These are phyloP conservation scores for Metopia argyrocephala DNA, from an alignment of 2,888 invertebrate species.

Conservation along the genomic window DNA sequence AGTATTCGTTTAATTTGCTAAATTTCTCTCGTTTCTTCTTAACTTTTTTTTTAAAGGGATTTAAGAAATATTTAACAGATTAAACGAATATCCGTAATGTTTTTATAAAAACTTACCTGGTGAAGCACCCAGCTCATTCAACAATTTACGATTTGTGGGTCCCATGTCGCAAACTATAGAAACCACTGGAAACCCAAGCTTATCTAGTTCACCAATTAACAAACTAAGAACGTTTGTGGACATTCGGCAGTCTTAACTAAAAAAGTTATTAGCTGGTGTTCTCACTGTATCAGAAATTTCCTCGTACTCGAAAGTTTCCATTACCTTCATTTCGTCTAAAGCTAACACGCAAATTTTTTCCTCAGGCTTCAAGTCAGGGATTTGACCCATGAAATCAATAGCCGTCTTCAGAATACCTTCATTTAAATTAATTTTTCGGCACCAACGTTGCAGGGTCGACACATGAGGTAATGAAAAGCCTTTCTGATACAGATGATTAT, in stretches of 20 bases:
- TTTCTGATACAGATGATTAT: not conserved
- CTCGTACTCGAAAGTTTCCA: slow-evolving; percentile 44
- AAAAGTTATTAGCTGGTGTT: slow-evolving; percentile 35
- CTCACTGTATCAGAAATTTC: not conserved
- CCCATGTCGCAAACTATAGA: slow-evolving; percentile 42
- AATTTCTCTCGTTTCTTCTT: too few species aligned
- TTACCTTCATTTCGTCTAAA: slow-evolving; percentile 46
- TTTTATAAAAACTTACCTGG: slow-evolving; percentile 12
- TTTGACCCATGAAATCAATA: slow-evolving; percentile 18
- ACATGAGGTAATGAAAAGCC: slow-evolving; percentile 10
- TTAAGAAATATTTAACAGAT: too few species aligned
- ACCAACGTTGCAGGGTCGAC: slow-evolving; percentile 16
- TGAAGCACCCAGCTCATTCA: slow-evolving; percentile 38
- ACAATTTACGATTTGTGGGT: slow-evolving; percentile 40
- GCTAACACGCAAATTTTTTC: slow-evolving; percentile 40
- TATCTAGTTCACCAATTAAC: not conserved
- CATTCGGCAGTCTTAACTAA: slow-evolving; percentile 26
- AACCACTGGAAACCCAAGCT: slow-evolving; percentile 28
- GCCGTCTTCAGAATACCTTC: not conserved
- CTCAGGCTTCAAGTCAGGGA: not conserved
- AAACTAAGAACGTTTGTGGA: slow-evolving; percentile 20
- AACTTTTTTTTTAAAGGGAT: too few species aligned
- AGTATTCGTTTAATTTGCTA: too few species aligned
- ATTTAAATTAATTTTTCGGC: not conserved
- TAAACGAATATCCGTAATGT: not conserved